phyloP scores from a whole-genome alignment of 2,888 invertebrate genomes.

The Pachymerium ferrugineum region DNA sequence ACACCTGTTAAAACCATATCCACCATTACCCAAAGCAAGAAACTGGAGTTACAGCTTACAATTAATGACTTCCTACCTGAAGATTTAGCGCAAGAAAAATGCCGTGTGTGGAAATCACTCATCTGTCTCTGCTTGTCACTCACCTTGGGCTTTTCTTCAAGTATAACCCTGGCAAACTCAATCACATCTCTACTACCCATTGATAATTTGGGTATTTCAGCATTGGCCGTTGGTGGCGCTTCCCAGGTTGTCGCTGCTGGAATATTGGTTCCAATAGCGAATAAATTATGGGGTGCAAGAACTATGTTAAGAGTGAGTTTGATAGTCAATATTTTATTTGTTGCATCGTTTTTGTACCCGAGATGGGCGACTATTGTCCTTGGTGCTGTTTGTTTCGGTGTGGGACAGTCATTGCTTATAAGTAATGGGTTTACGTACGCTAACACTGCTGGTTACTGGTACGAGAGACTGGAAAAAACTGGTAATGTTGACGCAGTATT shows the following conservation, averaged over 20 bases:
- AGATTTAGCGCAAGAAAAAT: not conserved
- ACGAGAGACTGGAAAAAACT: not conserved
- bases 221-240: not conserved
- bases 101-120: not conserved
- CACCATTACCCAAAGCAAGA: not conserved
- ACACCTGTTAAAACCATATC: no score
- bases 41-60: not conserved
- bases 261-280: not conserved
- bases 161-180: not conserved
- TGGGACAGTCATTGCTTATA: not conserved
- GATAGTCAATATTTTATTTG: not conserved
- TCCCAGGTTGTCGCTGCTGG: not conserved
- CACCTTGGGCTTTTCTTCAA: not conserved
- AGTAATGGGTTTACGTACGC: not conserved
- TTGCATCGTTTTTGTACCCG: not conserved
- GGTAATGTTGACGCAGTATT: not conserved
- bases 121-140: not conserved
- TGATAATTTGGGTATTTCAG: not conserved
- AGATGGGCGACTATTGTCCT: not conserved
- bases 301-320: not conserved
- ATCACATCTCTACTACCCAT: not conserved
- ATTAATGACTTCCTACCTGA: not conserved
- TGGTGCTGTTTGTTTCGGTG: not conserved
- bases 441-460: not conserved
- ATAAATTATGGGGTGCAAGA: not conserved